These are phyloP conservation scores for Aptenodytes forsteri DNA, from an alignment of 2,113 vertebrate species.

Conservation along the genomic window DNA sequence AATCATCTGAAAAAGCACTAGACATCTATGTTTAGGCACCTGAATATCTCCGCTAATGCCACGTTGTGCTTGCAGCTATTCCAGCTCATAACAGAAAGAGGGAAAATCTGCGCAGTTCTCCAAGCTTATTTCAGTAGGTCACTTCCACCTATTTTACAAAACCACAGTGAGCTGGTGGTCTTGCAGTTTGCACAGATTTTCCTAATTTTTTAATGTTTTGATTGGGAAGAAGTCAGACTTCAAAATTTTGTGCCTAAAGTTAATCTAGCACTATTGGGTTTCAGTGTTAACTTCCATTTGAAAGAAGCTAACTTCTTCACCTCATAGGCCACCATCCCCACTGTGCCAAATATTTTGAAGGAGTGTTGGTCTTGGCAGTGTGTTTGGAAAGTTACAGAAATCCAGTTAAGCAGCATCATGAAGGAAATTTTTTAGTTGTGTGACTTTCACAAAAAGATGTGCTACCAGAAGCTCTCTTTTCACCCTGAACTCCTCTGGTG, in stretches of 20 bases:
- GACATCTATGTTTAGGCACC: not conserved
- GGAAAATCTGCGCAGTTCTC: not conserved
- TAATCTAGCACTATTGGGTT: constrained; percentile 15
- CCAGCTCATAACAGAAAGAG: not conserved
- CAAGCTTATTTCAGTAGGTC: not conserved
- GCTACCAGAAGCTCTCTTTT: not conserved
- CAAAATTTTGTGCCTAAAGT: constrained; percentile 7
- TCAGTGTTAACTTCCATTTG: not conserved
- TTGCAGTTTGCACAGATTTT: constrained; percentile 2
- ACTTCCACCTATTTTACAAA: constrained; percentile 4
- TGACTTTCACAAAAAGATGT: not conserved
- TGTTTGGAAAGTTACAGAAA: constrained; percentile 18
- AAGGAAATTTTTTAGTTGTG: not conserved
- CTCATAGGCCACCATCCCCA: not conserved
- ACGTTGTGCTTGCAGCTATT: not conserved
- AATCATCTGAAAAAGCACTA: not conserved
- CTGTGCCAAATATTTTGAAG: constrained; percentile 28
- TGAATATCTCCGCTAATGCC: not conserved
- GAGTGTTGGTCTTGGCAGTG: constrained; percentile 12
- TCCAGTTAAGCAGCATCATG: not conserved
- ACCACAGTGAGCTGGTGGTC: not conserved
- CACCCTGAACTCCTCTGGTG: not conserved
- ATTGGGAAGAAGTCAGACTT: constrained; percentile 21
- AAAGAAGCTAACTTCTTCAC: constrained; percentile 8
- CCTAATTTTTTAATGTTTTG: constrained; percentile 29